These are phyloP conservation scores for Hemicentrotus pulcherrimus DNA, from an alignment of 35 echinoderm and acorn worm genomes.

Conservation along the genomic window DNA sequence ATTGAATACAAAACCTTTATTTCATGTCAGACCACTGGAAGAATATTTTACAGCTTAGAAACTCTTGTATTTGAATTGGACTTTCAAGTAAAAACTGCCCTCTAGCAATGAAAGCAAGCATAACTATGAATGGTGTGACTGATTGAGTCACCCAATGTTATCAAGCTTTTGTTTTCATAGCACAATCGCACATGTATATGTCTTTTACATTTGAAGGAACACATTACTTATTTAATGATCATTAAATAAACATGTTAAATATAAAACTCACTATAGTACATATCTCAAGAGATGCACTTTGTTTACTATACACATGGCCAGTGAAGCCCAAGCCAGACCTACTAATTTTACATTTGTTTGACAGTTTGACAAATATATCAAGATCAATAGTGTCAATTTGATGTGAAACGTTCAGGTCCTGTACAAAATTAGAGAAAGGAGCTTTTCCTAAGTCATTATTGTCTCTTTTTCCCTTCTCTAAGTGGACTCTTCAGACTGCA, in stretches of 20 bases:
- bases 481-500: neutral
- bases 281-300: neutral
- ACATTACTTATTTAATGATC: neutral
- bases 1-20: neutral
- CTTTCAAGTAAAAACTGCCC: neutral
- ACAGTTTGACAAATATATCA: neutral
- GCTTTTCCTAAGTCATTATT: neutral
- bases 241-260: neutral
- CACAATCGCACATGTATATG: neutral
- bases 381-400: neutral
- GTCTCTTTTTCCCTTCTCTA: neutral
- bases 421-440: neutral
- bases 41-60: neutral
- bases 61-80: neutral
- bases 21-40: neutral
- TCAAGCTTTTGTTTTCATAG: neutral
- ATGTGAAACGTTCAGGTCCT: neutral
- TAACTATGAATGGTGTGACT: neutral
- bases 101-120: neutral
- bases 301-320: neutral
- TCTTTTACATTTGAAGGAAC: neutral
- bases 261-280: slow-evolving; percentile 3
- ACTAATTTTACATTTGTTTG: neutral
- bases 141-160: neutral
- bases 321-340: neutral